Evolutionary conservation across 1,140 invertebrate species (phyloP).

Genomic region (Drosophila pseudoobscura): DNA sequence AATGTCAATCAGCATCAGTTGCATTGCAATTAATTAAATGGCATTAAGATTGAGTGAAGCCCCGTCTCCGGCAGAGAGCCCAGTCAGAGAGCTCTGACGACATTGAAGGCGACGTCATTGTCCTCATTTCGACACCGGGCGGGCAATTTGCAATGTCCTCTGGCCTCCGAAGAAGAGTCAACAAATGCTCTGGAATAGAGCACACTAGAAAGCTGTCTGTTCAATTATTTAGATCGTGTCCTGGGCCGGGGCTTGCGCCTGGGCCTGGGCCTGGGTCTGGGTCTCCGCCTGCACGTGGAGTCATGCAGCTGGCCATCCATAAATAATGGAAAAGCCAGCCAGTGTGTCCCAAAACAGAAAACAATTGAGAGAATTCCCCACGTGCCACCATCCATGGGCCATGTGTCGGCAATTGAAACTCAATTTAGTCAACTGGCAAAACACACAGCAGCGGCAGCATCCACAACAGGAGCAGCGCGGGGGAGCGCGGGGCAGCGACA

Average conservation of each 20-base stretch:
- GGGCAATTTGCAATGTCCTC: slow-evolving; percentile 4
- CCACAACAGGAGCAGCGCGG: not conserved
- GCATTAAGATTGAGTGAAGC: slow-evolving; percentile 4
- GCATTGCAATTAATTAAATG: slow-evolving; percentile 60
- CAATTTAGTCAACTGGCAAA: slow-evolving; percentile 75
- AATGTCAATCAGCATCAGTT: slow-evolving; percentile 48
- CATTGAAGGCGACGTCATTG: slow-evolving; percentile 32
- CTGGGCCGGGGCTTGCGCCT: not conserved
- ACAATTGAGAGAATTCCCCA: slow-evolving; percentile 74
- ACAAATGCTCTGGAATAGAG: slow-evolving; percentile 30
- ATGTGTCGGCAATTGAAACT: slow-evolving; percentile 79
- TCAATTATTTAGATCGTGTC: slow-evolving; percentile 69
- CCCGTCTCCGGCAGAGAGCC: no score
- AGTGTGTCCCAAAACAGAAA: slow-evolving; percentile 59
- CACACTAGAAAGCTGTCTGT: slow-evolving; percentile 22
- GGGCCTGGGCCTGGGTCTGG: no score
- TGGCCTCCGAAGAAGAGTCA: slow-evolving; percentile 12
- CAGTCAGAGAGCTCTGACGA: not conserved
- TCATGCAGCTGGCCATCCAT: slow-evolving; percentile 56
- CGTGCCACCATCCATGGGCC: slow-evolving; percentile 51
- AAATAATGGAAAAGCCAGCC: slow-evolving; percentile 55
- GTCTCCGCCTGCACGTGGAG: not conserved
- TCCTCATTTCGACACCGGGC: slow-evolving; percentile 23
- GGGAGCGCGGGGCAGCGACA: not conserved
- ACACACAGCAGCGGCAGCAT: slow-evolving; percentile 15